Percentiles rank a stretch among this genome's conserved stretches.
Conservation (phyloP, 2,113 vertebrate species). For the Lepus americanus region DNA sequence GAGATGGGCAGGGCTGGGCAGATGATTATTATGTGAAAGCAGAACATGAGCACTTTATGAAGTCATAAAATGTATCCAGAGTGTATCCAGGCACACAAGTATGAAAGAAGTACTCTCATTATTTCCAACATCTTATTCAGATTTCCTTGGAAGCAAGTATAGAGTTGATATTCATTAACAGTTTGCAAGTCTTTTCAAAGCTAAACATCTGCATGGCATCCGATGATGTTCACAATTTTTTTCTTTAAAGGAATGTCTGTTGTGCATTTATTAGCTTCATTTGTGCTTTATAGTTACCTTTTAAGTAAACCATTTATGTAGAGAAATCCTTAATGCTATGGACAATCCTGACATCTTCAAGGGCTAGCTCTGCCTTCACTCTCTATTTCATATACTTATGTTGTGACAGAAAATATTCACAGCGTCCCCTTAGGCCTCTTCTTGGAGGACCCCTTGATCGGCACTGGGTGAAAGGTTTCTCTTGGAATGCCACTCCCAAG, state of each 20-base stretch:
- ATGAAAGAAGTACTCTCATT: conserved; percentile 68
- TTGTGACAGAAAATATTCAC: conserved; percentile 44
- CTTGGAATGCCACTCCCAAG: conserved; percentile 72
- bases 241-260: conserved; percentile 72
- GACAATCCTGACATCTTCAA: conserved; percentile 58
- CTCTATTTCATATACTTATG: conserved; percentile 11
- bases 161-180: conserved; percentile 76
- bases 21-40: conserved; percentile 7
- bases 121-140: conserved; percentile 75
- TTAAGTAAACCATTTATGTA: conserved; percentile 66
- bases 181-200: conserved; percentile 75
- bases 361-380: conserved; percentile 22
- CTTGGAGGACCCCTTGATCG: neutral
- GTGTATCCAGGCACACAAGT: conserved; percentile 3
- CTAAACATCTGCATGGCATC: conserved; percentile 83
- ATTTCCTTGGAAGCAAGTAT: conserved; percentile 78
- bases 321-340: conserved; percentile 65
- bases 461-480: conserved; percentile 67
- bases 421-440: conserved; percentile 46
- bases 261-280: conserved; percentile 70
- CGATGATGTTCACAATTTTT: neutral
- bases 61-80: conserved; percentile 57
- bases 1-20: neutral
- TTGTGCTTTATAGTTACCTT: conserved; percentile 61
- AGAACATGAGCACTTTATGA: conserved; percentile 64